These are phyloP conservation scores for Keiferia lycopersicella DNA, from an alignment of 2,888 invertebrate species.

Conservation along the genomic window DNA sequence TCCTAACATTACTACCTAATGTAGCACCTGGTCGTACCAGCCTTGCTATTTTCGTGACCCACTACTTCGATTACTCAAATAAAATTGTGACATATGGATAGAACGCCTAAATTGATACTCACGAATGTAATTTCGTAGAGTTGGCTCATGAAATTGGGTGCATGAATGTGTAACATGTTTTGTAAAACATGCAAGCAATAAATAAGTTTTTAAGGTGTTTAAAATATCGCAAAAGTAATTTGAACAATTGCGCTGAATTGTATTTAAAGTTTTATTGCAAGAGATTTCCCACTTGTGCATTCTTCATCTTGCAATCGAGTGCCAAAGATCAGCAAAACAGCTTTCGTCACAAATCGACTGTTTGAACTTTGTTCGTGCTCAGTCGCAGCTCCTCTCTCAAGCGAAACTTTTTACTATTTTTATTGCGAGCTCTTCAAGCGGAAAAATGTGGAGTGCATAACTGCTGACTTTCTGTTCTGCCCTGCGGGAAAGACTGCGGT, in stretches of 20 bases:
- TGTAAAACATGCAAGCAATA: neutral
- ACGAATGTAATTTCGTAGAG: slow-evolving; percentile 1
- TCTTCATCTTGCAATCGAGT: neutral
- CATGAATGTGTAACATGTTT: neutral
- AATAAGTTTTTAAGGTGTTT: neutral
- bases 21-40: slow-evolving; percentile 55
- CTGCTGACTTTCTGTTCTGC: slow-evolving; percentile 21
- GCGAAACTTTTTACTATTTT: slow-evolving; percentile 27
- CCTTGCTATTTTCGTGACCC: slow-evolving; percentile 57
- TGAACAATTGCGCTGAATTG: neutral
- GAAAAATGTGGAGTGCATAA: slow-evolving; percentile 21
- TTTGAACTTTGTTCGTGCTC: slow-evolving; percentile 15
- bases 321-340: slow-evolving; percentile 17
- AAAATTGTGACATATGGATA: slow-evolving; percentile 46
- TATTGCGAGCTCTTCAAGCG: slow-evolving; percentile 25
- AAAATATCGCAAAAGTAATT: neutral
- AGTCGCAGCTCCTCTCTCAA: slow-evolving; percentile 12
- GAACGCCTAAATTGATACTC: slow-evolving; percentile 12
- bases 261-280: slow-evolving; percentile 5
- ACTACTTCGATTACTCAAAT: slow-evolving; percentile 50
- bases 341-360: slow-evolving; percentile 23
- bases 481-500: slow-evolving; percentile 16
- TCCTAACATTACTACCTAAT: slow-evolving; percentile 32
- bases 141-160: neutral
- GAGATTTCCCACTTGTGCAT: neutral